Percentiles rank a stretch among this genome's conserved stretches.
These are phyloP conservation scores for Neoscelio sp. DNA, from an alignment of 2,888 invertebrate genomes.

Conservation along the genomic window DNA sequence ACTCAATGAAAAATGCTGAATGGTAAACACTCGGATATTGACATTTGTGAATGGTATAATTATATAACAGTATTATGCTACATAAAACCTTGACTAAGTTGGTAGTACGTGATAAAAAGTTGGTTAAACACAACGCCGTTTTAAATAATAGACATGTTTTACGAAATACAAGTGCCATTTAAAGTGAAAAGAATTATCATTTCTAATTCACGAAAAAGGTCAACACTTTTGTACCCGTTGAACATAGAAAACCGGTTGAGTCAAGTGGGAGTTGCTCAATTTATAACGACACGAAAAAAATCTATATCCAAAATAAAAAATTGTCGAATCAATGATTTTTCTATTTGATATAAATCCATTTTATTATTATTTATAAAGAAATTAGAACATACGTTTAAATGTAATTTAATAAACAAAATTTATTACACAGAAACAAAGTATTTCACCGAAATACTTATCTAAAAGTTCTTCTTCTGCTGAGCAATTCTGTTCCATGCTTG, in stretches of 20 bases:
- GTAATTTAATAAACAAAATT: too few relatives aligned
- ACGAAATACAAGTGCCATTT: constrained; percentile 4
- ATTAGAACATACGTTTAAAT: too few relatives aligned
- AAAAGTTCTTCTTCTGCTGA: too few relatives aligned
- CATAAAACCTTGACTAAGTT: constrained; percentile 43
- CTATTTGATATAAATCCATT: too few relatives aligned
- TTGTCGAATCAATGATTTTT: background rate
- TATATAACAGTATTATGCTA: constrained; percentile 34
- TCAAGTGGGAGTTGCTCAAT: background rate
- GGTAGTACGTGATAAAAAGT: constrained; percentile 42
- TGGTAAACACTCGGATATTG: constrained; percentile 47
- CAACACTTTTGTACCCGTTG: constrained; percentile 5
- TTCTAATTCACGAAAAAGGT: constrained; percentile 22
- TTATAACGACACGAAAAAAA: too few relatives aligned
- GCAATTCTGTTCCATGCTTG: too few relatives aligned
- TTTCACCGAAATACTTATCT: too few relatives aligned
- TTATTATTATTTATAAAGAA: too few relatives aligned
- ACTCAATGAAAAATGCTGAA: constrained; percentile 19
- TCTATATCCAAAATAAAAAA: background rate
- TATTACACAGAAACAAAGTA: too few relatives aligned
- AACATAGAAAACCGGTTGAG: constrained; percentile 14
- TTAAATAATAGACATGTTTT: constrained; percentile 39
- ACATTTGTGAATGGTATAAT: constrained; percentile 44
- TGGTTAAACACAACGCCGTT: constrained; percentile 31
- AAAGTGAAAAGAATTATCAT: constrained; percentile 13